Conservation (phyloP, 2,888 invertebrate genomes). For the Lasioglossum oenotherae region DNA sequence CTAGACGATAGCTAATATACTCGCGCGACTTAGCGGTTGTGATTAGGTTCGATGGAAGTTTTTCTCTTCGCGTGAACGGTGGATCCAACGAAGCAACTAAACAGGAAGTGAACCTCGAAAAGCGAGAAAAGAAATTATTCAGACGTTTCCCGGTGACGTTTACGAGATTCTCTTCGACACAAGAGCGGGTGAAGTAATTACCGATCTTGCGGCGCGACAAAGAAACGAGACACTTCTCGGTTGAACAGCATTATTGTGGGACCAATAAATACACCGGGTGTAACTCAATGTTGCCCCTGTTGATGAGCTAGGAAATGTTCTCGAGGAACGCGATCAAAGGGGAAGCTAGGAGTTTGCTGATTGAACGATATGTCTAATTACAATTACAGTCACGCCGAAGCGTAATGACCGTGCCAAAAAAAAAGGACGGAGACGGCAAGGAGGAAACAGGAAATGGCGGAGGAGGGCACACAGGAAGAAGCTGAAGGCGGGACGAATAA, state of each 20-base stretch:
- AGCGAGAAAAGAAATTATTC: slow-evolving; percentile 39
- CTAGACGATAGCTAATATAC: slow-evolving; percentile 15
- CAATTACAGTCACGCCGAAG: slow-evolving; percentile 25
- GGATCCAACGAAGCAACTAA: not conserved
- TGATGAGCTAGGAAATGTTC: slow-evolving; percentile 17
- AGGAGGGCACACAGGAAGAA: not conserved
- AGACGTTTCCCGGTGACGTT: slow-evolving; percentile 9
- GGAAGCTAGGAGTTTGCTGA: slow-evolving; percentile 3
- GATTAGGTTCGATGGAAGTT: not conserved
- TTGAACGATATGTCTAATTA: slow-evolving; percentile 20
- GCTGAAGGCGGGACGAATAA: not conserved
- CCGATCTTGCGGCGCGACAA: not conserved
- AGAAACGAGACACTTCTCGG: not conserved
- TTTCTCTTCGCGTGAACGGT: not conserved
- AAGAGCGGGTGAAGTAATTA: slow-evolving; percentile 27
- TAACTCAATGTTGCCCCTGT: slow-evolving; percentile 22
- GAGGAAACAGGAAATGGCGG: not conserved
- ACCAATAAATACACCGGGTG: not conserved
- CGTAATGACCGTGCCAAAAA: not conserved
- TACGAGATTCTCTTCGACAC: not conserved
- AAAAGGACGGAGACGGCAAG: too few species aligned
- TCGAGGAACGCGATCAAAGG: slow-evolving; percentile 27
- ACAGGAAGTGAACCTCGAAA: slow-evolving; percentile 22
- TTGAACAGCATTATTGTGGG: slow-evolving; percentile 11
- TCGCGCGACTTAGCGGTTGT: not conserved